Base-by-base conservation (phyloP, 2,113 vertebrate species). In the Neolamprologus toae region DNA sequence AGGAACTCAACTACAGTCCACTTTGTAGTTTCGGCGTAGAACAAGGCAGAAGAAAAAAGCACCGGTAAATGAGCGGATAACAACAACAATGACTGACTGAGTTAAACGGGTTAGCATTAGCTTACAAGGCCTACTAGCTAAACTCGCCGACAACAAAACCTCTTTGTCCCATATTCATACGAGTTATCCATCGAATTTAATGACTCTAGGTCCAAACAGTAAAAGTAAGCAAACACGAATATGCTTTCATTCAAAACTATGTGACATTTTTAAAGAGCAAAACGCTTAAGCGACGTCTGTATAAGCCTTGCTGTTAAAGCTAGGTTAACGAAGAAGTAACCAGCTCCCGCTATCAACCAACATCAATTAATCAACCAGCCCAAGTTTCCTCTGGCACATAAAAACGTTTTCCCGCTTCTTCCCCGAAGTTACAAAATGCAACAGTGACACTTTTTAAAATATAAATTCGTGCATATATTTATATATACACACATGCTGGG, bases 281-380 rank as follows among this genome's bases (percentile, higher is more conserved):
- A 42, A 5, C 0, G 5, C 9, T 23, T 4, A 5, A 4, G 4
- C 3, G 5, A 33, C 17, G n/a, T 81, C 84, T 57, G 19, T 82
- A 88, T 73, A 31, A 59, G 76, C 16, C 11, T 19, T 13, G 19
- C 9, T 23, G 7, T 4, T 16, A 6, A 54, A n/a, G 81, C 45
- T 80, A 84, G 19, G 45, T 79, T 85, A 82, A 80, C 45, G 63
- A 54, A 87, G 84, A 54, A 79, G 71, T 51, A 42, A 47, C 33
- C n/a, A 28, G 33, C 45, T 78, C 35, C 3, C 6, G 81, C 54
- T 89, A 11, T 5, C 12, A 19, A 31, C n/a, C 16, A 13, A 37
- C 37, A 28, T 54, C 53, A 23, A 7, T 3, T 6, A 28, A 37
- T 7, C 2, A 35, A 47, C n/a, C 6, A 68, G 2, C 1, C 9